phyloP scores from a whole-genome alignment of 2,113 vertebrate genomes.

The Aramus guarauna region DNA sequence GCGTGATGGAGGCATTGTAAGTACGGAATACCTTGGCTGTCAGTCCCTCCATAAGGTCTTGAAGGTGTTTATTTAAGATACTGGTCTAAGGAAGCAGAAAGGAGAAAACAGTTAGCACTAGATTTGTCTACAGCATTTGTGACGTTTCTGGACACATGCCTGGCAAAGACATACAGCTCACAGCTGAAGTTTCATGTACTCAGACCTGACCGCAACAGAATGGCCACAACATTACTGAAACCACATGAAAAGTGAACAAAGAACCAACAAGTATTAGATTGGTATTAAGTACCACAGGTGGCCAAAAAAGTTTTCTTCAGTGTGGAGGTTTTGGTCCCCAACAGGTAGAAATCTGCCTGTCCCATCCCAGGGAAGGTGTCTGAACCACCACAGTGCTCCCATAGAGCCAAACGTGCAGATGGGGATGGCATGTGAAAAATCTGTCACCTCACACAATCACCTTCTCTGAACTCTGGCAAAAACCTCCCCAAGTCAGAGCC shows the following conservation, averaged over 20 bases:
- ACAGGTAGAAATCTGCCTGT: background rate
- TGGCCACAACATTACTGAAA: background rate
- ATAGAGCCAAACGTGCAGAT: background rate
- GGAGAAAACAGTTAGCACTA: background rate
- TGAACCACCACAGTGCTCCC: conserved; percentile 12
- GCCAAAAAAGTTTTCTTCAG: background rate
- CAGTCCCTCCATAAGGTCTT: conserved; percentile 97
- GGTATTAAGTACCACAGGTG: background rate
- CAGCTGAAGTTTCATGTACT: background rate
- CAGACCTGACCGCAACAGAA: background rate
- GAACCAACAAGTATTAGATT: background rate
- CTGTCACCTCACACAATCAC: background rate
- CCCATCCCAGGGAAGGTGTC: background rate
- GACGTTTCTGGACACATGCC: background rate
- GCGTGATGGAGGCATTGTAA: conserved; percentile 97
- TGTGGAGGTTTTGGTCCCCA: background rate
- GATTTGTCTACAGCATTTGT: background rate
- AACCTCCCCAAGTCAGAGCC: background rate
- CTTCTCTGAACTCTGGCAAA: background rate
- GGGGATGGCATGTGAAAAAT: background rate
- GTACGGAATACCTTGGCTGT: conserved; percentile 99
- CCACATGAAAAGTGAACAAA: background rate
- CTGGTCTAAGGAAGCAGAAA: conserved; percentile 82
- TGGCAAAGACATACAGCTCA: background rate
- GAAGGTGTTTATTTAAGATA: conserved; percentile 98